A percentile compares a stretch with the other conserved stretches of the same genome.
Conservation (phyloP, 2,888 invertebrate species). For the Ariolimax columbianus region DNA sequence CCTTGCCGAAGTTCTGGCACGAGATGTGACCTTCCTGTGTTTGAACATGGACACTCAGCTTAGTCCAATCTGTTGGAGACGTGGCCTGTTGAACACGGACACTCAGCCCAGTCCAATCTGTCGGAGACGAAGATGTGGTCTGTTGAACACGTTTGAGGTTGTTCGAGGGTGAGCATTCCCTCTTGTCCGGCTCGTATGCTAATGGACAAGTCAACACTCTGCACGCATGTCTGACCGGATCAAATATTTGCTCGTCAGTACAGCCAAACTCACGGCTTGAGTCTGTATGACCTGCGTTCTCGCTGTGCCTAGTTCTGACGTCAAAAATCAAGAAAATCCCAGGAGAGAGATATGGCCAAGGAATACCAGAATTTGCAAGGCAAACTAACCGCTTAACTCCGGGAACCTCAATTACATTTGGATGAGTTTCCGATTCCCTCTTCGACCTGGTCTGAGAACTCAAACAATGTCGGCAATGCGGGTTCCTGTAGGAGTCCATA, state of each 20-base stretch:
- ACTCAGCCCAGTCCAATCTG: too few relatives aligned
- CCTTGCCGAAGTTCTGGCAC: not conserved
- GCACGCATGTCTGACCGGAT: slow-evolving; percentile 35
- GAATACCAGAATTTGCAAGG: not conserved
- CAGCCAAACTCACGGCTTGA: not conserved
- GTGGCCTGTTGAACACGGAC: too few relatives aligned
- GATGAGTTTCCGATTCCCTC: too few relatives aligned
- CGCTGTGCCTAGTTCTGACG: not conserved
- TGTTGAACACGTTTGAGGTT: not conserved
- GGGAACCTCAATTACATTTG: not conserved
- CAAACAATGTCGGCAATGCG: slow-evolving; percentile 23
- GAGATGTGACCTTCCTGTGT: not conserved
- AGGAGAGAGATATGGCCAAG: not conserved
- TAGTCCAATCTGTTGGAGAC: not conserved
- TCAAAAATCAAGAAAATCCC: slow-evolving; percentile 30
- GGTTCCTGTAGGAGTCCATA: not conserved
- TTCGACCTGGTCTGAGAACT: too few relatives aligned
- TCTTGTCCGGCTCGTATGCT: slow-evolving; percentile 18
- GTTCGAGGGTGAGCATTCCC: slow-evolving; percentile 19
- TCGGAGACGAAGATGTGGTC: too few relatives aligned
- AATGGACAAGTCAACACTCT: slow-evolving; percentile 32
- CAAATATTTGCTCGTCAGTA: slow-evolving; percentile 36
- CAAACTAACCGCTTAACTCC: not conserved
- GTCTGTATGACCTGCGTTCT: not conserved
- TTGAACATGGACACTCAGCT: not conserved